Evolutionary conservation across 2,797 vertebrate genomes (phyloP).

Genomic region (Sylvia borin): DNA sequence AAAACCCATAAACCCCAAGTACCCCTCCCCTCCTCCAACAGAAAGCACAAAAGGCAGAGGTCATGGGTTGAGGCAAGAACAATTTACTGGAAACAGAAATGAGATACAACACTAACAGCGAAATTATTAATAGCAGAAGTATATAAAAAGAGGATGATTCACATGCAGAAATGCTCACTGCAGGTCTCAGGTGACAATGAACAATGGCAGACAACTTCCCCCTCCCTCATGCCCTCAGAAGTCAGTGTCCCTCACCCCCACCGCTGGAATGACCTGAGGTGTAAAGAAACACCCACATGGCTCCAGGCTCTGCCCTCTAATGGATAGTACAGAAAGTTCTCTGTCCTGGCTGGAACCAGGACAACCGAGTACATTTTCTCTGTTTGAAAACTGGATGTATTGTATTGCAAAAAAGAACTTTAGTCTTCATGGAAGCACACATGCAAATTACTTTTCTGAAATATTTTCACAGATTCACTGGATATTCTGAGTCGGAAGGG

Average conservation of each 20-base stretch:
- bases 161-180: not conserved
- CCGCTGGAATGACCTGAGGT: not conserved
- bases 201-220: not conserved
- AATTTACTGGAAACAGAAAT: not conserved
- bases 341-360: not conserved
- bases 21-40: rapidly evolving
- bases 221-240: not conserved
- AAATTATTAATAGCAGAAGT: not conserved
- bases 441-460: not conserved
- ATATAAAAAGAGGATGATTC: not conserved
- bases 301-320: not conserved
- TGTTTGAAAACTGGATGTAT: not conserved
- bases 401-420: not conserved
- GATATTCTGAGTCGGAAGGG: not conserved
- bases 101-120: rapidly evolving
- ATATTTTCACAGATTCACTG: not conserved
- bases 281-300: rapidly evolving
- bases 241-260: not conserved
- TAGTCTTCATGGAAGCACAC: not conserved
- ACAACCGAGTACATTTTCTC: not conserved
- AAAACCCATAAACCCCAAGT: not conserved
- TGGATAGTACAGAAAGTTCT: not conserved
- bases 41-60: not conserved
- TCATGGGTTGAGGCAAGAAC: not conserved
- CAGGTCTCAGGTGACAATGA: not conserved